These are phyloP conservation scores for Hydractinia symbiolongicarpus DNA, from an alignment of 30 jellyfish, hydroid and myxozoan species.

Conservation along the genomic window DNA sequence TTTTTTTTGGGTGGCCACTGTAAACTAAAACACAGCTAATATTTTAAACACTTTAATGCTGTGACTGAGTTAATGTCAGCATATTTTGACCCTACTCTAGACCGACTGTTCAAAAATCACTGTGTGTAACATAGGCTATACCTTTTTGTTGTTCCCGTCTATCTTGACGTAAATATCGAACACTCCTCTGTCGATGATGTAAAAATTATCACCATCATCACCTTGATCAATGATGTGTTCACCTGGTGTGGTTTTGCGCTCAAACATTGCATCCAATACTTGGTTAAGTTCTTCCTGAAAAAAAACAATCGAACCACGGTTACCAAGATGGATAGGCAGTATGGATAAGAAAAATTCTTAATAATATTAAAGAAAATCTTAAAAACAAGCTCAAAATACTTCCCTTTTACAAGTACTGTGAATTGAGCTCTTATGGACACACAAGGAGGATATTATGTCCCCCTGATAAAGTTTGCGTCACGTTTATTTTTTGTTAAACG, in stretches of 20 bases:
- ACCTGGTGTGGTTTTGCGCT: constrained; percentile 53
- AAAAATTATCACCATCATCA: constrained; percentile 97
- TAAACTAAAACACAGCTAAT: too few relatives aligned
- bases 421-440: too few relatives aligned
- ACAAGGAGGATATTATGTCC: too few relatives aligned
- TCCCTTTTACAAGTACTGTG: too few relatives aligned
- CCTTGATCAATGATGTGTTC: constrained; percentile 94
- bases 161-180: constrained; percentile 74
- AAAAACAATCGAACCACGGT: not conserved
- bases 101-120: not conserved
- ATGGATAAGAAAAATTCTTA: not conserved
- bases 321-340: not conserved
- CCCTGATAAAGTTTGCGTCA: too few relatives aligned
- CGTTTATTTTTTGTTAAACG: too few relatives aligned
- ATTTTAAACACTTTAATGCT: too few relatives aligned
- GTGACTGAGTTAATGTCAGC: too few relatives aligned
- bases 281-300: constrained; percentile 83
- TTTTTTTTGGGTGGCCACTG: not conserved
- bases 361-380: not conserved
- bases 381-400: not conserved
- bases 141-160: constrained; percentile 79
- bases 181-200: constrained; percentile 87
- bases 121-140: not conserved
- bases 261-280: constrained; percentile 98
- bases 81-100: too few relatives aligned